Evolutionary conservation across 2,888 invertebrate genomes (phyloP).

Genomic region (Ceriagrion tenellum): DNA sequence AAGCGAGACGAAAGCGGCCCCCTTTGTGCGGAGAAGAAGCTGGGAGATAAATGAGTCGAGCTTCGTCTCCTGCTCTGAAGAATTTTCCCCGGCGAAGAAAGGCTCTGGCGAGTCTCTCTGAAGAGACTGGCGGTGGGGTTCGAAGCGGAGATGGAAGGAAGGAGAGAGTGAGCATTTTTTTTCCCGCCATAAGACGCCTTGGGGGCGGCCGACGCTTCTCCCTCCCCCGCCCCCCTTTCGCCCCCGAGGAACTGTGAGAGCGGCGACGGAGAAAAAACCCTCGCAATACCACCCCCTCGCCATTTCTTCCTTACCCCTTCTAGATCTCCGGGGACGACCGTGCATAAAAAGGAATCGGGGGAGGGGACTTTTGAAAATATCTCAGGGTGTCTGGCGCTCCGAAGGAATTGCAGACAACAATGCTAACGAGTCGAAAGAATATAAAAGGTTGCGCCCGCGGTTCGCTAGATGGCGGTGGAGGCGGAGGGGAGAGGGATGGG

Average conservation of each 20-base stretch:
- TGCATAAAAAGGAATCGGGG: not conserved
- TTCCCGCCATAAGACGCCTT: no score
- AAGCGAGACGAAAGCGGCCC: constrained; percentile 10
- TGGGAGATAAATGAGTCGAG: not conserved
- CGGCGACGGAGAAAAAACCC: no score
- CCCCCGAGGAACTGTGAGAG: no score
- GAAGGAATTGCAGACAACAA: not conserved
- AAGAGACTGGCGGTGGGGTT: not conserved
- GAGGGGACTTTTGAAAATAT: not conserved
- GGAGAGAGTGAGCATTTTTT: not conserved
- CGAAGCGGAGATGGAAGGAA: not conserved
- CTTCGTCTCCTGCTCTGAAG: not conserved
- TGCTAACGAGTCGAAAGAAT: not conserved
- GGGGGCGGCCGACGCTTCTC: no score
- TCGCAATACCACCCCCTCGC: not conserved
- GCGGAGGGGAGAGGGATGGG: no score
- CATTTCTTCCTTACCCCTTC: not conserved
- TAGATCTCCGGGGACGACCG: not conserved
- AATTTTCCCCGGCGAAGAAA: not conserved
- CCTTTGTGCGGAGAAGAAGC: not conserved
- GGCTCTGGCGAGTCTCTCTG: not conserved
- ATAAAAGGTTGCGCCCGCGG: not conserved
- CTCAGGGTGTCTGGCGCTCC: not conserved
- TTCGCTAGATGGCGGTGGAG: not conserved
- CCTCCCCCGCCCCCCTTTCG: no score